These are phyloP conservation scores for Sinopyrophorus schimmeli DNA, from an alignment of 2,888 invertebrate species.

Conservation along the genomic window DNA sequence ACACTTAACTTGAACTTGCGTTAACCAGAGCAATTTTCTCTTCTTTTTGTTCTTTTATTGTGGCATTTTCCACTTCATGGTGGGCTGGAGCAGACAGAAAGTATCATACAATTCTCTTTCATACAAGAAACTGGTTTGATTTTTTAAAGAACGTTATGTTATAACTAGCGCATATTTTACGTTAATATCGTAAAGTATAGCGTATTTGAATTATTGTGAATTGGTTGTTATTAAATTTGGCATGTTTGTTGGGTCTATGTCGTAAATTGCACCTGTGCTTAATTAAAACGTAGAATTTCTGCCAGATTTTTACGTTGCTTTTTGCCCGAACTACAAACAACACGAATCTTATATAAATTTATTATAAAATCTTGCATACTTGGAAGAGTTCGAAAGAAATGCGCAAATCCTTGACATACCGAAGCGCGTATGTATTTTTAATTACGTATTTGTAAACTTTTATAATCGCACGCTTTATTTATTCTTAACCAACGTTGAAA, in stretches of 20 bases:
- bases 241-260: conserved; percentile 17
- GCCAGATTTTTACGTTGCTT: neutral
- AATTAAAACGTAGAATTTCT: conserved; percentile 10
- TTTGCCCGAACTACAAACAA: no score
- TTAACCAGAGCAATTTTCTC: conserved; percentile 42
- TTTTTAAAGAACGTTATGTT: conserved; percentile 37
- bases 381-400: conserved; percentile 3
- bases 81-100: conserved; percentile 41
- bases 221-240: conserved; percentile 30
- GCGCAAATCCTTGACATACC: conserved; percentile 25
- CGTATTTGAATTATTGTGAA: conserved; percentile 24
- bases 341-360: neutral
- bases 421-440: conserved; percentile 17
- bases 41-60: conserved; percentile 38
- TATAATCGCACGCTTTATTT: conserved; percentile 21
- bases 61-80: conserved; percentile 41
- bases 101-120: conserved; percentile 41
- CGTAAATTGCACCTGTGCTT: conserved; percentile 7
- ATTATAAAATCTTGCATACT: neutral
- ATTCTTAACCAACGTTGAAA: conserved; percentile 24
- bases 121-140: conserved; percentile 41
- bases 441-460: conserved; percentile 17
- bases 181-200: conserved; percentile 17
- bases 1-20: conserved; percentile 38
- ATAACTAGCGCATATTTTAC: conserved; percentile 46